Conservation (phyloP, 2,888 invertebrate species). For the Agrypnus murinus region DNA sequence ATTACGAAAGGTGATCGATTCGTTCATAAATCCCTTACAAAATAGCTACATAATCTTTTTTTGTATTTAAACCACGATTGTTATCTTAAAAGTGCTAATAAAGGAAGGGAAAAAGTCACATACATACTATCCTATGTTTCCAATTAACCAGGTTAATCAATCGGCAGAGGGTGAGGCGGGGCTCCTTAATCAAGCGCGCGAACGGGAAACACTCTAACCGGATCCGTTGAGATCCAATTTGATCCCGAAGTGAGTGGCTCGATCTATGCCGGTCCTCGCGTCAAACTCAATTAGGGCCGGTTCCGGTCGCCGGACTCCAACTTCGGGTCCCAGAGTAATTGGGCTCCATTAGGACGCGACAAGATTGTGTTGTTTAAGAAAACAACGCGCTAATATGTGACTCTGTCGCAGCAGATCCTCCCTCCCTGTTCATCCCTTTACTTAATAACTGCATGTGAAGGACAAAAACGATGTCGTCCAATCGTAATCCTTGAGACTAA, state of each 20-base stretch:
- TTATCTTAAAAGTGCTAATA: not conserved
- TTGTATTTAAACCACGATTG: too few relatives aligned
- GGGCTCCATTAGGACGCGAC: conserved; percentile 65
- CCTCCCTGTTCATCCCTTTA: too few relatives aligned
- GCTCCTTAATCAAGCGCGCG: conserved; percentile 48
- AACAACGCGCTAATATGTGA: conserved; percentile 58
- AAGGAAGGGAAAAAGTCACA: not conserved
- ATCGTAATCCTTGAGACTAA: too few relatives aligned
- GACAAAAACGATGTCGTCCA: too few relatives aligned
- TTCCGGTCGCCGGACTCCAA: conserved; percentile 63
- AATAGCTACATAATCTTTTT: too few relatives aligned
- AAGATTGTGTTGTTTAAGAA: conserved; percentile 67
- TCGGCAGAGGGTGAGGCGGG: conserved; percentile 42
- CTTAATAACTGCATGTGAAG: too few relatives aligned
- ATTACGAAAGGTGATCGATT: too few relatives aligned
- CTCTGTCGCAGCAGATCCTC: not conserved
- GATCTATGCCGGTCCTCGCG: conserved; percentile 61
- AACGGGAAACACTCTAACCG: conserved; percentile 54
- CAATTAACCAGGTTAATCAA: conserved; percentile 52
- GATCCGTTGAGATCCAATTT: conserved; percentile 52
- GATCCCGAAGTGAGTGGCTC: conserved; percentile 50
- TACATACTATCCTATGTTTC: conserved; percentile 33
- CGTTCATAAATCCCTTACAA: too few relatives aligned
- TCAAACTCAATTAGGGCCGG: conserved; percentile 66
- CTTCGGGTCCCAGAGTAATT: conserved; percentile 62